phyloP scores from a whole-genome alignment of 1,140 invertebrate species.

The Argopecten irradians region DNA sequence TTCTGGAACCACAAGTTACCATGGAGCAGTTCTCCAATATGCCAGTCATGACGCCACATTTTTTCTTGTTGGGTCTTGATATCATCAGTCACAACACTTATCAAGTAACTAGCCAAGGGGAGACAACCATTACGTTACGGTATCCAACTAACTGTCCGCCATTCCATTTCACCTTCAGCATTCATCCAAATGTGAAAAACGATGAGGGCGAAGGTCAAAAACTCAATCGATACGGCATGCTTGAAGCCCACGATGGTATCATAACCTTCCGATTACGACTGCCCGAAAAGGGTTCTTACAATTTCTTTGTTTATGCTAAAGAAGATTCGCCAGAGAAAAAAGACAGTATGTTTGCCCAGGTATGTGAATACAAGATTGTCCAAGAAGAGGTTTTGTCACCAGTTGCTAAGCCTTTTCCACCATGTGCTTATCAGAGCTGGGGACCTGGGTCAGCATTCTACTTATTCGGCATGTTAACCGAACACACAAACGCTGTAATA shows the following conservation, averaged over 20 bases:
- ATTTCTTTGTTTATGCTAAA: constrained; percentile 75
- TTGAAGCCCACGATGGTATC: constrained; percentile 69
- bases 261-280: constrained; percentile 73
- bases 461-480: constrained; percentile 68
- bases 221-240: constrained; percentile 73
- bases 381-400: constrained; percentile 60
- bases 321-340: constrained; percentile 72
- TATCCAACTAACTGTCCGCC: constrained; percentile 64
- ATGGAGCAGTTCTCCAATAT: constrained; percentile 71
- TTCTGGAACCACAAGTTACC: constrained; percentile 56
- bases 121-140: constrained; percentile 67
- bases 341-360: constrained; percentile 75
- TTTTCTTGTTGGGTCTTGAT: constrained; percentile 76
- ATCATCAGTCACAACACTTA: constrained; percentile 73
- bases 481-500: constrained; percentile 68
- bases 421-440: constrained; percentile 75
- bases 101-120: constrained; percentile 66
- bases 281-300: constrained; percentile 72
- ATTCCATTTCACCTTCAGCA: constrained; percentile 75
- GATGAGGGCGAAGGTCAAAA: constrained; percentile 73
- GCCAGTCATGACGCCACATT: constrained; percentile 76
- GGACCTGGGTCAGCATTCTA: constrained; percentile 70
- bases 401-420: constrained; percentile 71
- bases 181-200: constrained; percentile 66
- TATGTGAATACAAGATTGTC: constrained; percentile 75